These are phyloP conservation scores for Rhopalosiphum nymphaeae DNA, from an alignment of 2,888 invertebrate species.

Conservation along the genomic window DNA sequence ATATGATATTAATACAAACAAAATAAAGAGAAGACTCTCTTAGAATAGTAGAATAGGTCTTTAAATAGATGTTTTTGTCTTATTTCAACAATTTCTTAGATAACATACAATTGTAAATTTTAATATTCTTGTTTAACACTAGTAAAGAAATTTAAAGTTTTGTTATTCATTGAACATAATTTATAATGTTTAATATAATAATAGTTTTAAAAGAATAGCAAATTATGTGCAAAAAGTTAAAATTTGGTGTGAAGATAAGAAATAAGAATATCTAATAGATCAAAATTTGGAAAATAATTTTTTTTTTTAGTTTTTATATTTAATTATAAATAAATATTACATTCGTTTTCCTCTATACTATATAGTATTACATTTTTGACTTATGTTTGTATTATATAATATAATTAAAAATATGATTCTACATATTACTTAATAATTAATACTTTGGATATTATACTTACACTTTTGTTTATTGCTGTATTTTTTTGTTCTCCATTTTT, in stretches of 20 bases:
- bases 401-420: not conserved
- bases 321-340: no score
- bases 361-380: not conserved
- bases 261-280: not conserved
- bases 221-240: not conserved
- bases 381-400: not conserved
- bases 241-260: not conserved
- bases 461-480: constrained; percentile 80
- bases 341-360: not conserved
- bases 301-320: not conserved
- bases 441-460: constrained; percentile 67
- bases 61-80: not conserved
- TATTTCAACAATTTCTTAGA: not conserved
- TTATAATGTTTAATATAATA: not conserved
- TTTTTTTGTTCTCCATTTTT: constrained; percentile 77
- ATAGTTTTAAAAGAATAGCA: not conserved
- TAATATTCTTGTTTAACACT: not conserved
- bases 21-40: not conserved
- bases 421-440: not conserved
- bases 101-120: not conserved
- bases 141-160: not conserved
- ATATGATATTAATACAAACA: not conserved
- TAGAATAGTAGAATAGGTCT: not conserved
- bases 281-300: not conserved
- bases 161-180: not conserved